Evolutionary conservation across 2,888 invertebrate species (phyloP), one percentile per base, ranked within the genome.

Genomic region (Listrodromus nycthemerus): DNA sequence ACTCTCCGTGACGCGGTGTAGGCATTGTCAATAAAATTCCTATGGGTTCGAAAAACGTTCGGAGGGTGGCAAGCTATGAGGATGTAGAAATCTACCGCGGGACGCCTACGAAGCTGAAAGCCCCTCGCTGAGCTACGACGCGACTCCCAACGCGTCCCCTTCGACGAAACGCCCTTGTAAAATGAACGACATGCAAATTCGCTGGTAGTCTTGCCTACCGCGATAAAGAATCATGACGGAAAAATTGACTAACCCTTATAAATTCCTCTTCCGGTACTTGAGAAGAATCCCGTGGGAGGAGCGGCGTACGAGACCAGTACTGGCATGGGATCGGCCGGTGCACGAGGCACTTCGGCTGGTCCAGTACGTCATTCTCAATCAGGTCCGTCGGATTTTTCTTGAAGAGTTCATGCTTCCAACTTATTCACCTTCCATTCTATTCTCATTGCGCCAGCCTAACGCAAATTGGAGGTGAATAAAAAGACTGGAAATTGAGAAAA

Each of bases 11-110:
- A 76, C 52, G 45, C 33, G 16, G 21, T 52, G 50, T 82, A 76
- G 82, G 82, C 82, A 82, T 85, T 80, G 75, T 67, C 85, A 85
- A 82, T 85, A 85, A 85, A 82, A 71, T 77, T 73, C 16, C 69
- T 30, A 61, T 63, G 71, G 66, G 52, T 69, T 58, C 45, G 5
- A 41, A 21, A 52, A 58, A 61, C 52, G n/a, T 30, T 61, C 16
- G 61, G 61, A 6, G 27, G 13, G 61, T 16, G 27, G 27, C n/a
- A n/a, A n/a, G 63, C 70, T 63, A 24, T 19, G 37, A 63, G 78
- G 21, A 37, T 63, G 37, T 52, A 48, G 30, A 30, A 61, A 61
- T 27, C 61, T 61, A 30, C 30, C 61, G 61, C 61, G 61, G 61
- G 30, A 61, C 61, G 30, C 6, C 61, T 30, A 61, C 16, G 30